A percentile compares a stretch with the other conserved stretches of the same genome.
Evolutionary conservation across 2,888 invertebrate species (phyloP).

Genomic region (Schrankia costaestrigalis): DNA sequence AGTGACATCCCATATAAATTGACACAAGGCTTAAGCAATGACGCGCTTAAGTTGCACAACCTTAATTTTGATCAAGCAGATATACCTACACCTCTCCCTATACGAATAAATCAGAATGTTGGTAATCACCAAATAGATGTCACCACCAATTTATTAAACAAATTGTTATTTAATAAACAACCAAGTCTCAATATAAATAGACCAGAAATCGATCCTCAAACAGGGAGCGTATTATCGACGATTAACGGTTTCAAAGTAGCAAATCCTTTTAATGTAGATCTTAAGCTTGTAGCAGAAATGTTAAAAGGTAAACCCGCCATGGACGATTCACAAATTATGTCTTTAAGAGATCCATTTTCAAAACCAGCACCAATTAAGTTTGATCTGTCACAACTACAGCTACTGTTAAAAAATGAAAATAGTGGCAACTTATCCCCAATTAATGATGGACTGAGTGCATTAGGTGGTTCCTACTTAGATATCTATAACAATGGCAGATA

Average conservation of each 20-base stretch:
- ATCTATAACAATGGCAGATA: slow-evolving; percentile 55
- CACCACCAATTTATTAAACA: slow-evolving; percentile 56
- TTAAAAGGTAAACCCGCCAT: slow-evolving; percentile 63
- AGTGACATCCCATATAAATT: slow-evolving; percentile 66
- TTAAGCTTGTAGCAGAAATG: slow-evolving; percentile 72
- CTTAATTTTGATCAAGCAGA: slow-evolving; percentile 56
- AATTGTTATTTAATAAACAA: slow-evolving; percentile 59
- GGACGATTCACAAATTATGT: slow-evolving; percentile 57
- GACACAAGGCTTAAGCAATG: slow-evolving; percentile 52
- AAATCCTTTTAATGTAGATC: slow-evolving; percentile 75
- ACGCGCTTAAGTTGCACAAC: slow-evolving; percentile 50
- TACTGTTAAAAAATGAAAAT: slow-evolving; percentile 63
- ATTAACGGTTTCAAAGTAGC: slow-evolving; percentile 76
- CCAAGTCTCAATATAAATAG: slow-evolving; percentile 42
- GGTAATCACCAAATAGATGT: slow-evolving; percentile 69
- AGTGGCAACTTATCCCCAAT: slow-evolving; percentile 40
- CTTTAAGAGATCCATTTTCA: slow-evolving; percentile 53
- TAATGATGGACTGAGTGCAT: slow-evolving; percentile 46
- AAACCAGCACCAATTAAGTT: slow-evolving; percentile 57
- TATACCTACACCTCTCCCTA: slow-evolving; percentile 58
- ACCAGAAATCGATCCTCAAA: slow-evolving; percentile 58
- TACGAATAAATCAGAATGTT: slow-evolving; percentile 69
- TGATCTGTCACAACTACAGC: slow-evolving; percentile 64
- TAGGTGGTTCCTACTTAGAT: slow-evolving; percentile 60
- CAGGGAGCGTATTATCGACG: slow-evolving; percentile 52